Conservation (phyloP, 2,888 invertebrate species). For the Emmelina monodactyla region DNA sequence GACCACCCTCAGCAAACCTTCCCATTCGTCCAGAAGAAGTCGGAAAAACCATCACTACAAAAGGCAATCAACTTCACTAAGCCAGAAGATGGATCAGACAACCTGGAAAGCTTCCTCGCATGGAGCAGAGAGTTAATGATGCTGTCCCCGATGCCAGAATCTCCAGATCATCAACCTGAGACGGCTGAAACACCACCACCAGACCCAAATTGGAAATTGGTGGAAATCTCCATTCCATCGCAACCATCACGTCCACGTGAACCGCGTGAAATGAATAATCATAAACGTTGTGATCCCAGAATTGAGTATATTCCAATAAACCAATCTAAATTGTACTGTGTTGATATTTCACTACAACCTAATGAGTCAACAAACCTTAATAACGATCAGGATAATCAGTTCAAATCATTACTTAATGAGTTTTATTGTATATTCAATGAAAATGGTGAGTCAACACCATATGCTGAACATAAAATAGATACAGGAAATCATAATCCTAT, state of each 20-base stretch:
- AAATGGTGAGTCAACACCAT: conserved; percentile 8
- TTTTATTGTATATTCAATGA: conserved; percentile 6
- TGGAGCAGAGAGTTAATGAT: conserved; percentile 7
- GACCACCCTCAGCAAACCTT: conserved; percentile 3
- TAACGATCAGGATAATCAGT: not conserved
- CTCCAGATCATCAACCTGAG: no score
- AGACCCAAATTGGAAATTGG: conserved; percentile 3
- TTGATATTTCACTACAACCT: conserved; percentile 5
- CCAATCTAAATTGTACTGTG: not conserved
- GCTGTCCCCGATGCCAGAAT: conserved; percentile 4
- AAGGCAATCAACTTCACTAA: not conserved
- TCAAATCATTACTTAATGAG: not conserved
- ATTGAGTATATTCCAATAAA: conserved; percentile 3
- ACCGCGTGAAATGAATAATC: not conserved
- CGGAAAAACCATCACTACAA: not conserved
- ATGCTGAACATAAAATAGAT: conserved; percentile 18
- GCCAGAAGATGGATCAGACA: not conserved
- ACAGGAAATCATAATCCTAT: conserved; percentile 17
- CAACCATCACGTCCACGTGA: conserved; percentile 5
- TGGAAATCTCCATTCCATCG: conserved; percentile 5
- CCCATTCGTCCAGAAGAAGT: not conserved
- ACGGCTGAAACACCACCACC: not conserved
- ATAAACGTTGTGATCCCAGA: not conserved
- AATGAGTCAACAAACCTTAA: not conserved
- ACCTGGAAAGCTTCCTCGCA: conserved; percentile 2